A percentile compares a stretch with the other conserved stretches of the same genome.
Evolutionary conservation across 2,888 invertebrate species (phyloP).

Genomic region (Chrysomela aeneicollis): DNA sequence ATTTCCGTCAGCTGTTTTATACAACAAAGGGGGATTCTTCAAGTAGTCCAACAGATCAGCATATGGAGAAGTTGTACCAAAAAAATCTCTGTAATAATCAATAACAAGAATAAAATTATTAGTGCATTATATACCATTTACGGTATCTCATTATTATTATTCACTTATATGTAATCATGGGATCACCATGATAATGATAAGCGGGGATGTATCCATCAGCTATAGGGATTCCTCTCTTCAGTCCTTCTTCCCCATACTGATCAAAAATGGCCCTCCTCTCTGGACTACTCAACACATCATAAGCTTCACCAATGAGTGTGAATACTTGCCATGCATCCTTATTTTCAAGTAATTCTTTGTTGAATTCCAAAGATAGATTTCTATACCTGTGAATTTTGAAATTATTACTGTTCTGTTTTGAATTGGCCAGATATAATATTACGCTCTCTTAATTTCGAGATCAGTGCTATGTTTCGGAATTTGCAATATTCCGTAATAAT

Average conservation of each 20-base stretch:
- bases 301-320: conserved; percentile 77
- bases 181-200: conserved; percentile 84
- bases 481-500: conserved; percentile 81
- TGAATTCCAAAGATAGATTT: conserved; percentile 63
- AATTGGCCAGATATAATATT: conserved; percentile 52
- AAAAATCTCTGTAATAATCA: conserved; percentile 71
- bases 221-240: conserved; percentile 81
- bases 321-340: conserved; percentile 69
- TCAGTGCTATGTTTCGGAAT: conserved; percentile 71
- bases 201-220: conserved; percentile 73
- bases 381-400: conserved; percentile 48
- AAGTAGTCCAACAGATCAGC: conserved; percentile 76
- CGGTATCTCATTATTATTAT: neutral
- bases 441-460: conserved; percentile 77
- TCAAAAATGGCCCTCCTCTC: conserved; percentile 80
- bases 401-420: neutral
- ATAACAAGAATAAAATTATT: conserved; percentile 3
- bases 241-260: conserved; percentile 87
- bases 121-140: neutral
- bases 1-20: conserved; percentile 68
- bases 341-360: conserved; percentile 66
- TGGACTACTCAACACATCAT: conserved; percentile 77
- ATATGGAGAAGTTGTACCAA: conserved; percentile 84
- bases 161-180: conserved; percentile 73
- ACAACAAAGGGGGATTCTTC: conserved; percentile 69